Conservation (phyloP, 2,888 invertebrate genomes). For the Nemoura dubitans region DNA sequence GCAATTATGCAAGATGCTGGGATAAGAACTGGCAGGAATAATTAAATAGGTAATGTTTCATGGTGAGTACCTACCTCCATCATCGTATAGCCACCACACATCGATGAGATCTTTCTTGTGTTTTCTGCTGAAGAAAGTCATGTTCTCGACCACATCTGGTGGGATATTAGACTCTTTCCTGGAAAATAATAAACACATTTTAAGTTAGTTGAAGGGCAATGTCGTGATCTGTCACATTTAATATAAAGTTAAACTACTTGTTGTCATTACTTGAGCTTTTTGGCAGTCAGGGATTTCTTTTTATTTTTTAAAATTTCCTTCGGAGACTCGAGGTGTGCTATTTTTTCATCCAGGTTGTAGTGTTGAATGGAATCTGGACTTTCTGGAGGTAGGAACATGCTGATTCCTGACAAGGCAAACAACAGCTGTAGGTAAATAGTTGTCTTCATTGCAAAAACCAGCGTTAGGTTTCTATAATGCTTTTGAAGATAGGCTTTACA, state of each 20-base stretch:
- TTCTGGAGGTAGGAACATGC: constrained; percentile 39
- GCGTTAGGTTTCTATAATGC: no score
- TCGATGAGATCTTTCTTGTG: constrained; percentile 85
- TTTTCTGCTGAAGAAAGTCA: constrained; percentile 80
- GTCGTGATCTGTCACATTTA: not conserved
- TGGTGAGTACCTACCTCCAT: constrained; percentile 68
- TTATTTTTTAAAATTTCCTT: constrained; percentile 52
- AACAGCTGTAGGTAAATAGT: no score
- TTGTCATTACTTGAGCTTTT: constrained; percentile 42
- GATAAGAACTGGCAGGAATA: not conserved
- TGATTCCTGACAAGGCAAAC: not conserved
- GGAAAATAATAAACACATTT: not conserved
- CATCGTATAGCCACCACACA: constrained; percentile 98
- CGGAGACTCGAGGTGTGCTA: not conserved
- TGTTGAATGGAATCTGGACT: constrained; percentile 38
- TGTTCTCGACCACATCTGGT: constrained; percentile 72
- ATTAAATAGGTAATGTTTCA: no score
- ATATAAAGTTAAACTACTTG: not conserved
- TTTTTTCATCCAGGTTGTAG: constrained; percentile 28
- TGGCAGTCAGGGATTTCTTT: constrained; percentile 52
- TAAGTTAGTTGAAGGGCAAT: not conserved
- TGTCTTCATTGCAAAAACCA: no score
- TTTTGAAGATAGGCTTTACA: no score
- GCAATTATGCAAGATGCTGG: no score
- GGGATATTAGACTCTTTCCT: constrained; percentile 59